These are phyloP conservation scores for Tetragonisca angustula DNA, from an alignment of 2,888 invertebrate genomes.

Conservation along the genomic window DNA sequence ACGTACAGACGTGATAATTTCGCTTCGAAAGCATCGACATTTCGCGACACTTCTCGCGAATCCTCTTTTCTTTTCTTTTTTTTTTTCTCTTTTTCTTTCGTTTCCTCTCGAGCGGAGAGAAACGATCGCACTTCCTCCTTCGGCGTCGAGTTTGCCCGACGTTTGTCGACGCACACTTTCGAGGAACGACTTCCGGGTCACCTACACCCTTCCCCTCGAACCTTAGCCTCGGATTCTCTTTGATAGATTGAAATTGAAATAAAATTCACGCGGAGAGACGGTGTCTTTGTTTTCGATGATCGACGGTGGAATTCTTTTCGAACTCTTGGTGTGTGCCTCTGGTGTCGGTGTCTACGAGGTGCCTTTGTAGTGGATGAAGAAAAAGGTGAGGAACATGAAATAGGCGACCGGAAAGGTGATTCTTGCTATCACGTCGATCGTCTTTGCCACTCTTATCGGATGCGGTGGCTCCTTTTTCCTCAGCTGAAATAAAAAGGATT, in stretches of 20 bases:
- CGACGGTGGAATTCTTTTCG: constrained; percentile 7
- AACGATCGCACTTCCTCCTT: constrained; percentile 6
- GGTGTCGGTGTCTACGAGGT: constrained; percentile 86
- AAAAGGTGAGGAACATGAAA: constrained; percentile 96
- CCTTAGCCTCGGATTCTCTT: background rate
- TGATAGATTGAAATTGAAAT: background rate
- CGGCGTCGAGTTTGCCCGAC: background rate
- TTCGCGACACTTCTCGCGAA: background rate
- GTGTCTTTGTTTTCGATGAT: background rate
- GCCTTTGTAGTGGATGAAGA: constrained; percentile 97
- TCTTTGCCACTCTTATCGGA: constrained; percentile 96
- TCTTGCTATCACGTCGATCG: constrained; percentile 96
- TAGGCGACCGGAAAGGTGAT: constrained; percentile 97
- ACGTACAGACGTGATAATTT: background rate
- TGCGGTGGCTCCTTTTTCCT: constrained; percentile 96
- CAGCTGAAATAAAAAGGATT: constrained; percentile 89
- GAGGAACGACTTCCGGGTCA: background rate
- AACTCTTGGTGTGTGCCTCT: background rate
- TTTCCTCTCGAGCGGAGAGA: background rate
- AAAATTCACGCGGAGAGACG: background rate
- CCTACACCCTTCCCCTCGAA: background rate
- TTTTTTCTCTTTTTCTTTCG: background rate
- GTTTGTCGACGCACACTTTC: background rate
- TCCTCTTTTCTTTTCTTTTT: no score
- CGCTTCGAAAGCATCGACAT: background rate